Conservation (phyloP, 2,113 vertebrate genomes). For the Callopanchax toddi region DNA sequence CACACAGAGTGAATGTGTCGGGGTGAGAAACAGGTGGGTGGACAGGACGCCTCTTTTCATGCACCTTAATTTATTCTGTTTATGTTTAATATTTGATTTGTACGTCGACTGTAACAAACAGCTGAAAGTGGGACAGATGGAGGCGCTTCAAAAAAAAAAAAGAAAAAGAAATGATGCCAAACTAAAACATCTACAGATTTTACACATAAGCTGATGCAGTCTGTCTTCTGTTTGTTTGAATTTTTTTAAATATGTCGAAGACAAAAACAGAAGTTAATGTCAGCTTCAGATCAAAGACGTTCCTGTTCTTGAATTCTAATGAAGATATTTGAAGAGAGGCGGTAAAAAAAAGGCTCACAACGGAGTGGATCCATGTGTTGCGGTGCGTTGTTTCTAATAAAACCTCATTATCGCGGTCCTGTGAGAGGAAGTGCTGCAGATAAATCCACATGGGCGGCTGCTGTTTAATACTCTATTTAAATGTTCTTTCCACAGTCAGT, state of each 20-base stretch:
- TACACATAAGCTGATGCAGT: not conserved
- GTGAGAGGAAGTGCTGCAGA: not conserved
- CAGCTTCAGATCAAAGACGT: not conserved
- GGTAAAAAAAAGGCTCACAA: constrained; percentile 2
- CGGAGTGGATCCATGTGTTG: not conserved
- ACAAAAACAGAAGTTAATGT: not conserved
- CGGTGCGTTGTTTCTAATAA: not conserved
- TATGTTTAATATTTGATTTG: constrained; percentile 11
- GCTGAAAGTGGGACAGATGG: constrained; percentile 18
- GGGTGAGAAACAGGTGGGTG: constrained; percentile 21
- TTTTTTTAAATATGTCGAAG: not conserved
- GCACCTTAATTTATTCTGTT: not conserved
- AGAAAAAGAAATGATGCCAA: not conserved
- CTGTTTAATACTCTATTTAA: constrained; percentile 24
- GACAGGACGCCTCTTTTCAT: constrained; percentile 7
- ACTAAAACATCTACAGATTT: not conserved
- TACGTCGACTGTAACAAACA: constrained; percentile 15
- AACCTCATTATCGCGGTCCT: constrained; percentile 1
- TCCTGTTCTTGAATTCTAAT: not conserved
- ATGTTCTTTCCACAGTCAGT: constrained; percentile 24
- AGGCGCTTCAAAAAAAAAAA: not conserved
- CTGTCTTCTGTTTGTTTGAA: constrained; percentile 2
- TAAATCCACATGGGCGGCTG: not conserved
- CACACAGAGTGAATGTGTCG: constrained; percentile 1
- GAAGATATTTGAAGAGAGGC: not conserved